phyloP scores from a whole-genome alignment of 2,888 invertebrate genomes.

The Andrena camellia region DNA sequence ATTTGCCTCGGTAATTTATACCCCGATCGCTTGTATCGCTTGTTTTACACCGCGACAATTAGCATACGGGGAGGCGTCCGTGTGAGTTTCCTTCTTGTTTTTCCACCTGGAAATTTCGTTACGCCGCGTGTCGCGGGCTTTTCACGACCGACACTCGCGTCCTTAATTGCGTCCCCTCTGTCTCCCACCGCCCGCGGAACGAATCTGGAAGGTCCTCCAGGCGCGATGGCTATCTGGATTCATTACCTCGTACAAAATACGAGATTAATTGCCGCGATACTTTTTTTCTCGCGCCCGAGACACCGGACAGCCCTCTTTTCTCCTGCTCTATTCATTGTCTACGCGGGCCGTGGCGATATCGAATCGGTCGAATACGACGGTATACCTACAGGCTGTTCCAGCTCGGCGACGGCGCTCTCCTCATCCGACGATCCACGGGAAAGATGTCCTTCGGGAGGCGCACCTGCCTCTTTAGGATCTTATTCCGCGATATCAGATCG shows the following conservation, averaged over 20 bases:
- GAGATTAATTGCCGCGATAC: conserved; percentile 79
- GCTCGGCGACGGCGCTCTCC: conserved; percentile 45
- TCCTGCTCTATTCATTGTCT: conserved; percentile 57
- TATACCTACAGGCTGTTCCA: conserved; percentile 50
- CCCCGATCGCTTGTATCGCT: conserved; percentile 37
- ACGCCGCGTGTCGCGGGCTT: neutral
- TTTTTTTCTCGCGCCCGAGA: conserved; percentile 54
- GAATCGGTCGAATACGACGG: conserved; percentile 48
- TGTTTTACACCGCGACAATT: neutral
- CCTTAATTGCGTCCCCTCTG: conserved; percentile 40
- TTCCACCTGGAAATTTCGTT: conserved; percentile 1
- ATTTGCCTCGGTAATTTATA: conserved; percentile 46
- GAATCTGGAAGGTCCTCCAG: conserved; percentile 66
- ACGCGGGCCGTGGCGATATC: conserved; percentile 46
- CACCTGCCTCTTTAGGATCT: conserved; percentile 68
- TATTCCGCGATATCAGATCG: conserved; percentile 62
- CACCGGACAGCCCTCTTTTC: conserved; percentile 56
- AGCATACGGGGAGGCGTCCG: neutral
- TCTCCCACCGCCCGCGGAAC: conserved; percentile 37
- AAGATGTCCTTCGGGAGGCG: conserved; percentile 60
- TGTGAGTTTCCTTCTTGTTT: neutral
- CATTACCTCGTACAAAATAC: conserved; percentile 77
- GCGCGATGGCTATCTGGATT: conserved; percentile 72
- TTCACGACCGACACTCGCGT: neutral
- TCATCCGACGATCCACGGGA: conserved; percentile 48